Evolutionary conservation across 2,113 vertebrate genomes (phyloP), one percentile per base, ranked within the genome.

Genomic region (Casuarius casuarius): DNA sequence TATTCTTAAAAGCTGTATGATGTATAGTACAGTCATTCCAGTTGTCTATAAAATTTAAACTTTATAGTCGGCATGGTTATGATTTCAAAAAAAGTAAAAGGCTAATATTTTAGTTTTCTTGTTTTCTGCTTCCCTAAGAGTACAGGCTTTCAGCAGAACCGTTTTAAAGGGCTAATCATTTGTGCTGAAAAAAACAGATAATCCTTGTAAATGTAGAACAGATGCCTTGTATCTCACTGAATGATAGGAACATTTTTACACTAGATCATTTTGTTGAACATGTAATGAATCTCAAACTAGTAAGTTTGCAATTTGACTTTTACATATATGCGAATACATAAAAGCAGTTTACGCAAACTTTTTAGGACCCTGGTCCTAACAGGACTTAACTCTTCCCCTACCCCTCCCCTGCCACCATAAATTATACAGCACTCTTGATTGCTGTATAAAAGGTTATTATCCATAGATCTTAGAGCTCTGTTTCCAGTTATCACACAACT

Each of bases 101-200:
- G 81, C 48, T 74, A 84, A 51, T 87, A 79, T 31, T 92, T 87
- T 44, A 2, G 14, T 73, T 62, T 74, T 59, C 81, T 87, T 87
- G 29, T 51, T 94, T 89, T 86, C 66, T 89, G 40, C 78, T 56
- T 84, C 67, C 40, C 16, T 28, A 61, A 26, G 38, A 54, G 52
- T 40, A 31, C 38, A 51, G 46, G 25, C 72, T 91, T 72, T 86
- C 67, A 92, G 66, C 51, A 91, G 72, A 73, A 74, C 83, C 87
- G 33, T 63, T 79, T n/a, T 76, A 86, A 42, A 94, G 44, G 42
- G 19, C 68, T 95, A 90, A 94, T 89, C 80, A 87, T 83, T 90
- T 94, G 73, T 92, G 42, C 80, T 72, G 70, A 26, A 70, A 82
- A 88, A 88, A 74, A 58, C 2, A 75, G 38, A 84, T 74, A 89